Percentiles rank a stretch among this genome's conserved stretches.
These are phyloP conservation scores for Scomber japonicus DNA, from an alignment of 2,113 vertebrate genomes.

Conservation along the genomic window DNA sequence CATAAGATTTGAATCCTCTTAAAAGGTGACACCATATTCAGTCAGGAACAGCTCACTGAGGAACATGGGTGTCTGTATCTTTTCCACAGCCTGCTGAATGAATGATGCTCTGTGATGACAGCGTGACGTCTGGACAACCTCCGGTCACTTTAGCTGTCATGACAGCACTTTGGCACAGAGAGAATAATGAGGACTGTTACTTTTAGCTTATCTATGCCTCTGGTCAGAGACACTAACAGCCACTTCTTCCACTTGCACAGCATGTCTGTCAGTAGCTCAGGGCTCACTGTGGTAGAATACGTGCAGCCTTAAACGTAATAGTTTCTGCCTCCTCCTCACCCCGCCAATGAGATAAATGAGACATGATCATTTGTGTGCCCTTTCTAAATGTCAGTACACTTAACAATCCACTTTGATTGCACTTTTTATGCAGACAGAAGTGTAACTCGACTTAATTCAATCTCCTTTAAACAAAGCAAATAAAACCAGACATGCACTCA, in stretches of 20 bases:
- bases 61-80: neutral
- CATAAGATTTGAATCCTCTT: neutral
- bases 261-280: neutral
- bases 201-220: slow-evolving; percentile 15
- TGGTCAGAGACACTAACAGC: slow-evolving; percentile 26
- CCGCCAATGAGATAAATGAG: neutral
- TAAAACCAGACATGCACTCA: slow-evolving; percentile 34
- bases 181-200: neutral
- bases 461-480: slow-evolving; percentile 28
- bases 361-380: neutral
- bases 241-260: slow-evolving; percentile 7
- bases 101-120: slow-evolving; percentile 37
- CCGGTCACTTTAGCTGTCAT: slow-evolving; percentile 25
- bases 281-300: neutral
- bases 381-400: neutral
- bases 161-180: slow-evolving; percentile 12
- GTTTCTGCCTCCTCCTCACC: neutral
- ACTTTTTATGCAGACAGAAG: neutral
- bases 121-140: slow-evolving; percentile 15
- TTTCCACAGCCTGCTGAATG: neutral
- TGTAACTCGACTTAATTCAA: neutral
- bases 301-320: neutral
- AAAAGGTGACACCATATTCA: neutral
- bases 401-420: slow-evolving; percentile 9
- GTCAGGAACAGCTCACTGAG: neutral